Base-by-base conservation (phyloP, 2,797 vertebrate species). In the Parauchenoglanis ngamensis region DNA sequence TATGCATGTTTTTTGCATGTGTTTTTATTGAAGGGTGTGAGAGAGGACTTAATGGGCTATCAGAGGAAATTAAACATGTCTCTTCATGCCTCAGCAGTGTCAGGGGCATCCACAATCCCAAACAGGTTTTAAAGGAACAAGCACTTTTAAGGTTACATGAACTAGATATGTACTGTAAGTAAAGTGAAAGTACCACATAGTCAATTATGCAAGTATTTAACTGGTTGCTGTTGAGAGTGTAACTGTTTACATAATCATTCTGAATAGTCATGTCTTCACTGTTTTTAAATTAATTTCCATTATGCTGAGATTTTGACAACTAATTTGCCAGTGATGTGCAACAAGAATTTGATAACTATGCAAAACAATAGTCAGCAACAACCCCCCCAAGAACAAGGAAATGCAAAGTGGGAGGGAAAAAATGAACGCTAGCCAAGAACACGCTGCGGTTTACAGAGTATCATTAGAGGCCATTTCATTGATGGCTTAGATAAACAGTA, bases 401-500 rank as follows among this genome's bases (percentile, higher is more conserved):
- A 89, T 23, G 13, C 57, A 70, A 65, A 76, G 73, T 72, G 80
- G 19, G 56, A 67, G 59, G 35, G 89, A 65, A 31, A 90, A 90
- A 85, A 91, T 87, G 89, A 89, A 90, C 54, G 28, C 77, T 68
- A 73, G 89, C 91, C 89, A 91, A 88, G 88, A 92, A 92, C 89
- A 77, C 84, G 86, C 83, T 89, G 90, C 12, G 85, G 90, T 91
- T 86, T 89, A 78, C 84, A 88, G 70, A 86, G 56, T 90, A 68
- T 92, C 92, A 94, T 93, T 92, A 88, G 82, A 63, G 86, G 86
- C 85, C 57, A 88, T 90, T 91, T 92, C 85, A 89, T 49, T 77
- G 87, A 89, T 87, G 91, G 89, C 89, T 92, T 87, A 88, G 80
- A 88, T 90, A 89, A 91, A 92, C 89, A 89, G 67, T 91, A 92